Evolutionary conservation across 2,797 vertebrate species (phyloP), one percentile per base, ranked within the genome.

Genomic region (Coilia nasus): DNA sequence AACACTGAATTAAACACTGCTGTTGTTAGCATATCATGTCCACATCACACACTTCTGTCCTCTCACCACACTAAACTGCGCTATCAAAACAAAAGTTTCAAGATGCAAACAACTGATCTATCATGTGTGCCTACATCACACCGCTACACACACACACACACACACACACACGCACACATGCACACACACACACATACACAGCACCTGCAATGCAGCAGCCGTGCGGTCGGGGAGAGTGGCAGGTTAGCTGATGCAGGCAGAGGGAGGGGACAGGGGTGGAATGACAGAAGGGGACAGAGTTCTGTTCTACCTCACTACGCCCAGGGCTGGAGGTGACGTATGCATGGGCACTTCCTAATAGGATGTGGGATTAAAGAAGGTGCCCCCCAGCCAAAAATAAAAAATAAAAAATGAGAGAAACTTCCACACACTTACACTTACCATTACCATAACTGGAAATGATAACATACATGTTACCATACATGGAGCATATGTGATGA

Each of bases 171-270:
- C 89, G 10, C 46, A 47, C 46, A 47, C 93, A 92, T 92, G 93
- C 92, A 93, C 90, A 57, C 87, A 82, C 62, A 56, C 91, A 41
- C 23, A 41, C 71, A 78, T 90, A 21, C 89, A 92, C 88, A 90
- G 88, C 92, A 92, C 92, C 95, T 93, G 94, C 93, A 94, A 91
- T 94, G 94, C 92, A 94, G 92, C 93, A 94, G 88, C 87, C 54
- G 81, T 82, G 81, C 67, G 86, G 85, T 83, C 89, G 82, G 87
- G 85, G 86, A 86, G 87, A 86, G 84, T 89, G 57, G 91, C 90
- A 88, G 89, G 90, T 83, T 85, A 82, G 82, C 28, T 14, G 60
- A 85, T 28, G 56, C 82, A 75, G 67, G 71, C 71, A 78, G 35
- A 6, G 67, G 9, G 62, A 15, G 67, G 83, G 75, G 82, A 83